Percentiles rank a stretch among this genome's conserved stretches.
Evolutionary conservation across 1,140 invertebrate species (phyloP).

Genomic region (Aphis craccivora): DNA sequence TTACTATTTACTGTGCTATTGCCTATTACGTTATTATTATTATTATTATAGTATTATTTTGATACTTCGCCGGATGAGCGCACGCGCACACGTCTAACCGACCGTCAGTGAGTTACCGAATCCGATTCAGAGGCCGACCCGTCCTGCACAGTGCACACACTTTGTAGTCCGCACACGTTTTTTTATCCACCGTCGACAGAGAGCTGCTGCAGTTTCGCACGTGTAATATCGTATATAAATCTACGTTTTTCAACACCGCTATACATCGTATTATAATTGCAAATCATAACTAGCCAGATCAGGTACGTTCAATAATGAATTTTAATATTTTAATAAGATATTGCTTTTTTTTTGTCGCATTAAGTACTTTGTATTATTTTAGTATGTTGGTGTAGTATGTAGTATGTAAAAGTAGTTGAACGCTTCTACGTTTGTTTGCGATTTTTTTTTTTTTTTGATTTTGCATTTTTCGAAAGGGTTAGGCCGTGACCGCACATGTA

Average conservation of each 20-base stretch:
- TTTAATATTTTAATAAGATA: neutral
- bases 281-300: too few species aligned
- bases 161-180: neutral
- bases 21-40: neutral
- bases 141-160: too few species aligned
- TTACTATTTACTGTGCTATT: too few species aligned
- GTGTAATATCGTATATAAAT: neutral
- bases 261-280: neutral
- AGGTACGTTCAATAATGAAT: neutral
- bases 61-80: neutral
- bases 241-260: neutral
- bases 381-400: too few species aligned
- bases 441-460: neutral
- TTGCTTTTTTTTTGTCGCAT: too few species aligned
- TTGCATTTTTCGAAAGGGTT: neutral
- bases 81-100: neutral
- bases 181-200: neutral
- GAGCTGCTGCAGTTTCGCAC: neutral
- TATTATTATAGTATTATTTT: constrained; percentile 11
- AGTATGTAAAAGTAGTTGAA: neutral
- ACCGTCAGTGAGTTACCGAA: neutral
- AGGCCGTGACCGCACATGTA: neutral
- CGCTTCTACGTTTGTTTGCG: neutral
- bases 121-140: neutral
- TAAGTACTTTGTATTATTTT: too few species aligned